These are phyloP conservation scores for Helostoma temminkii DNA, from an alignment of 2,797 vertebrate genomes.

Conservation along the genomic window DNA sequence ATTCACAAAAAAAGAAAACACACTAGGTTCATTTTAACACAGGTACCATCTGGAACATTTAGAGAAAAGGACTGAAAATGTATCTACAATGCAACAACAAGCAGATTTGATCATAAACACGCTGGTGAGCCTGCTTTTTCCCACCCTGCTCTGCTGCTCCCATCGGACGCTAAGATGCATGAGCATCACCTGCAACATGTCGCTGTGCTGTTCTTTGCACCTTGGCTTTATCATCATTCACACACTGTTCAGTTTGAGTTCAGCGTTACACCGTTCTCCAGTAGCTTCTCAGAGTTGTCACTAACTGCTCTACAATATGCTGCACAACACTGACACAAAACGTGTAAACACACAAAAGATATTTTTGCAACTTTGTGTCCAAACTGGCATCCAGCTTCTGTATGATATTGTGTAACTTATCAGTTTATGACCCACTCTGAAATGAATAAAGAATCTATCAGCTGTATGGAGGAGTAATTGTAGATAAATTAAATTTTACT, in stretches of 20 bases:
- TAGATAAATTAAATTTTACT: conserved; percentile 81
- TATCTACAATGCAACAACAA: conserved; percentile 40
- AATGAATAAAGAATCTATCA: conserved; percentile 83
- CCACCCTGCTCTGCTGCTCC: conserved; percentile 24
- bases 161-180: background rate
- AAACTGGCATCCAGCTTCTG: conserved; percentile 79
- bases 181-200: conserved; percentile 6
- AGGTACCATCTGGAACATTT: conserved; percentile 21
- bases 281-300: conserved; percentile 27
- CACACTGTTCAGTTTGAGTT: conserved; percentile 13
- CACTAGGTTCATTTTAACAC: conserved; percentile 33
- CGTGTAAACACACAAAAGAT: conserved; percentile 67
- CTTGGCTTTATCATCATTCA: conserved; percentile 14
- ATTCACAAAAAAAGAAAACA: conserved; percentile 29
- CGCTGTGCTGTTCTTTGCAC: conserved; percentile 15
- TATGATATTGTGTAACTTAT: conserved; percentile 92
- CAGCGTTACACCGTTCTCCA: conserved; percentile 26
- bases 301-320: conserved; percentile 76
- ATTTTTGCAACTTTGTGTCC: conserved; percentile 80
- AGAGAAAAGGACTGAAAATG: conserved; percentile 31
- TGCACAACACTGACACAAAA: conserved; percentile 78
- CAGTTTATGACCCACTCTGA: conserved; percentile 88
- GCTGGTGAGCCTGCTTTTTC: conserved; percentile 6
- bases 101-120: conserved; percentile 18
- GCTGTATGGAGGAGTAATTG: conserved; percentile 72